phyloP scores from a whole-genome alignment of 2,888 invertebrate genomes.

The Eupithecia exiguata region DNA sequence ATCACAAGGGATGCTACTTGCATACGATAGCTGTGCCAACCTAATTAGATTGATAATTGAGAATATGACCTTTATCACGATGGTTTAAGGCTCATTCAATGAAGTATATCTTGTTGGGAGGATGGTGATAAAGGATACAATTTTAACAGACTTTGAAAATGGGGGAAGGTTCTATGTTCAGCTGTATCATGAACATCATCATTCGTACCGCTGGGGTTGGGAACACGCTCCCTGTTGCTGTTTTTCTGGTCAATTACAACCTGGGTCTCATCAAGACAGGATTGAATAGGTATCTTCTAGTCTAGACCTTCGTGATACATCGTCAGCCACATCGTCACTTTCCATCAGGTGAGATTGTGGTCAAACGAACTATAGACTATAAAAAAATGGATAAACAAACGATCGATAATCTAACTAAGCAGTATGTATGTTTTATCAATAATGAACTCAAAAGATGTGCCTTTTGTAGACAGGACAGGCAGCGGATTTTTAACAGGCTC shows the following conservation, averaged over 20 bases:
- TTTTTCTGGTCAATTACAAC: no score
- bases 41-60: slow-evolving; percentile 39
- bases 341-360: no score
- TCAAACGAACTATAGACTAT: no score
- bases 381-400: no score
- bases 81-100: slow-evolving; percentile 22
- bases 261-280: no score
- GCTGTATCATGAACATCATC: background rate
- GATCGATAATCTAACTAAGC: no score
- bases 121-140: background rate
- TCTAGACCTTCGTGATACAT: no score
- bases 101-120: slow-evolving; percentile 5
- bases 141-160: slow-evolving; percentile 4
- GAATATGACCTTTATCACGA: slow-evolving; percentile 33
- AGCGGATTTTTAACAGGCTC: background rate
- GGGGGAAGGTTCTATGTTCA: background rate
- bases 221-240: no score
- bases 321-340: no score
- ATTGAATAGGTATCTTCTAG: no score
- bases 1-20: slow-evolving; percentile 36
- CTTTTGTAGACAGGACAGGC: background rate
- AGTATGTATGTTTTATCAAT: no score
- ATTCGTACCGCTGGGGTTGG: no score
- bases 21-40: slow-evolving; percentile 37
- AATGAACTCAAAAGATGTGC: background rate